These are phyloP conservation scores for Glossosoma conforme DNA, from an alignment of 1,140 invertebrate genomes.

Conservation along the genomic window DNA sequence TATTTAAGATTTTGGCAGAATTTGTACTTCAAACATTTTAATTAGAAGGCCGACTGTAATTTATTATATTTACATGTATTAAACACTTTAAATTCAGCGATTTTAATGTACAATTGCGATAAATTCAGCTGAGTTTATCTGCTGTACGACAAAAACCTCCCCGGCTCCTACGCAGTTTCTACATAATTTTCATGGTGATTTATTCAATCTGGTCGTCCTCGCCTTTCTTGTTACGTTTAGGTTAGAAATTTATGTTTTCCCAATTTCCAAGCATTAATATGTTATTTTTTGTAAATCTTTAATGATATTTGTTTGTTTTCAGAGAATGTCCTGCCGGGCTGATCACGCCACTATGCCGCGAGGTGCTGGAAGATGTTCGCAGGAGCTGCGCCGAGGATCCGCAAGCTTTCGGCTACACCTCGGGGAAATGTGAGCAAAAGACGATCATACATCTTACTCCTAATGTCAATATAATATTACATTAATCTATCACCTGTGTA, in stretches of 20 bases:
- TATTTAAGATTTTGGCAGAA: background rate
- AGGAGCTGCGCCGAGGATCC: slow-evolving; percentile 58
- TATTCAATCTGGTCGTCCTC: background rate
- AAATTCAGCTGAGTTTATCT: background rate
- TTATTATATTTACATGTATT: too few relatives aligned
- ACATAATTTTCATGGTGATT: background rate
- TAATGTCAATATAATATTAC: too few relatives aligned
- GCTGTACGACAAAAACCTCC: background rate
- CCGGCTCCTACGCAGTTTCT: too few relatives aligned
- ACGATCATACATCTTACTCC: too few relatives aligned
- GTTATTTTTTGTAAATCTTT: slow-evolving; percentile 17
- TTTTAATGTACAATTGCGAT: background rate
- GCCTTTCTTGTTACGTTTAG: background rate
- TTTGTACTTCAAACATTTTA: background rate
- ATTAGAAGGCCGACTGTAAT: too few relatives aligned
- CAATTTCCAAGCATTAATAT: background rate
- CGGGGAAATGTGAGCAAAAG: too few relatives aligned
- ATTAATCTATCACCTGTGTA: too few relatives aligned
- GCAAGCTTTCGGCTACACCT: slow-evolving; percentile 54
- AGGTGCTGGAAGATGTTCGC: slow-evolving; percentile 61
- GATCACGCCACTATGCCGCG: slow-evolving; percentile 57
- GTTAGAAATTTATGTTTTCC: background rate
- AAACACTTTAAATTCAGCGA: too few relatives aligned
- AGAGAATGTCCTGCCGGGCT: slow-evolving; percentile 65
- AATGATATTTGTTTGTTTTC: slow-evolving; percentile 38